Conservation (phyloP, 2,888 invertebrate genomes). For the Ypsolopha sequella region DNA sequence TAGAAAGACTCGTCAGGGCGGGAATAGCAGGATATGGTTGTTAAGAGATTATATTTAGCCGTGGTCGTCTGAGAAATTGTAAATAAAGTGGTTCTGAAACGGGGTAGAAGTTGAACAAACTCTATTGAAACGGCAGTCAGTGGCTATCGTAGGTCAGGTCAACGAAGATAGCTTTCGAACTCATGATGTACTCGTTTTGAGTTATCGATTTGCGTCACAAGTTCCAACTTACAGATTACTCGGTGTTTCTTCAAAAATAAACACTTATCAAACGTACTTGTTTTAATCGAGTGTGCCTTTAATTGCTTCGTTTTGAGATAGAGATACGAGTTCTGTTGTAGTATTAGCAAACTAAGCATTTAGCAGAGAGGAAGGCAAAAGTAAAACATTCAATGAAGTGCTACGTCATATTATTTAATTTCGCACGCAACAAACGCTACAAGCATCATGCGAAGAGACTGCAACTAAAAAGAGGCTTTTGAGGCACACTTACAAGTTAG, state of each 20-base stretch:
- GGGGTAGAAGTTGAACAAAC: slow-evolving; percentile 54
- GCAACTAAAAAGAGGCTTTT: background rate
- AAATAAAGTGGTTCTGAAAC: slow-evolving; percentile 38
- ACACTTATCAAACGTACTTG: no score
- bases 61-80: slow-evolving; percentile 29
- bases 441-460: no score
- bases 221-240: no score
- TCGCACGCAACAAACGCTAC: no score
- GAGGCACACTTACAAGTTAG: background rate
- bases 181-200: slow-evolving; percentile 47
- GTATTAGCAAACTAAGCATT: no score
- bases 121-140: slow-evolving; percentile 37
- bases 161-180: slow-evolving; percentile 47
- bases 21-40: slow-evolving; percentile 34
- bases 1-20: slow-evolving; percentile 25
- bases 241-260: no score
- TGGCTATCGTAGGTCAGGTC: slow-evolving; percentile 41
- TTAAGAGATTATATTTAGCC: slow-evolving; percentile 35
- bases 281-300: no score
- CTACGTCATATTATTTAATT: no score
- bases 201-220: slow-evolving; percentile 61
- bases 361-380: no score
- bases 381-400: no score
- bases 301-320: background rate
- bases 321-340: background rate